phyloP scores from a whole-genome alignment of 2,113 vertebrate genomes.

The Cyprinodon tularosa region DNA sequence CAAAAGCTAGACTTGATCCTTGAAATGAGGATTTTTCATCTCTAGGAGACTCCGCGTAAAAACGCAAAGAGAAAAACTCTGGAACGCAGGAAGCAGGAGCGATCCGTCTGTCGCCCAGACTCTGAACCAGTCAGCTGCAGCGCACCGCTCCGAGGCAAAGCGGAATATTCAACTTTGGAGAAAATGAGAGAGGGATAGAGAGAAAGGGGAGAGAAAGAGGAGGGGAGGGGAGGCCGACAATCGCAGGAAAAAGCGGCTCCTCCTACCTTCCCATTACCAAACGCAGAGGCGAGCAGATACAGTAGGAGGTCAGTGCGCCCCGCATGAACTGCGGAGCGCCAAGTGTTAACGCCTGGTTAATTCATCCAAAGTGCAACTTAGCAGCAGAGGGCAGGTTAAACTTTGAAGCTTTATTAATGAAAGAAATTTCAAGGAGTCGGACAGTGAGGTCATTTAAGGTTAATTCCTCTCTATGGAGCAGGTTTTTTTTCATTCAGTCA shows the following conservation, averaged over 20 bases:
- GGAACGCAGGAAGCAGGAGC: constrained; percentile 37
- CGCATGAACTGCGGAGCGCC: constrained; percentile 4
- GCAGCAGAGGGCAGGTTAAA: not conserved
- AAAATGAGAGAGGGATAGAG: constrained; percentile 49
- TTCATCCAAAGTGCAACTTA: not conserved
- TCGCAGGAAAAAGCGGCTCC: constrained; percentile 80
- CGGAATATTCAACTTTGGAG: constrained; percentile 74
- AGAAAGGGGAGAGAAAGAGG: constrained; percentile 32
- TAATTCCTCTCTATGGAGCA: not conserved
- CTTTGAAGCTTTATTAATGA: not conserved
- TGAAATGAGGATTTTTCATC: constrained; percentile 8
- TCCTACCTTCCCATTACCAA: constrained; percentile 71
- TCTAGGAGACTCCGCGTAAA: constrained; percentile 14
- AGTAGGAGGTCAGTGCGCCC: constrained; percentile 16
- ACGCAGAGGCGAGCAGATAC: constrained; percentile 54
- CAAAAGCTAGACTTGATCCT: not conserved
- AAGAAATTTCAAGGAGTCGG: constrained; percentile 5
- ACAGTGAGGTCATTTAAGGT: not conserved
- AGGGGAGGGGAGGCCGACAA: constrained; percentile 67
- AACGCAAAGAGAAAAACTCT: not conserved
- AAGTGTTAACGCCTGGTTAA: not conserved
- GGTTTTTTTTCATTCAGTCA: not conserved
- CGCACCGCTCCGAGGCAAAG: constrained; percentile 61
- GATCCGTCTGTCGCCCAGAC: constrained; percentile 29
- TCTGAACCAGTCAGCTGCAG: constrained; percentile 26